A percentile compares a stretch with the other conserved stretches of the same genome.
Conservation (phyloP, 2,113 vertebrate genomes). For the Rhagologus leucostigma region DNA sequence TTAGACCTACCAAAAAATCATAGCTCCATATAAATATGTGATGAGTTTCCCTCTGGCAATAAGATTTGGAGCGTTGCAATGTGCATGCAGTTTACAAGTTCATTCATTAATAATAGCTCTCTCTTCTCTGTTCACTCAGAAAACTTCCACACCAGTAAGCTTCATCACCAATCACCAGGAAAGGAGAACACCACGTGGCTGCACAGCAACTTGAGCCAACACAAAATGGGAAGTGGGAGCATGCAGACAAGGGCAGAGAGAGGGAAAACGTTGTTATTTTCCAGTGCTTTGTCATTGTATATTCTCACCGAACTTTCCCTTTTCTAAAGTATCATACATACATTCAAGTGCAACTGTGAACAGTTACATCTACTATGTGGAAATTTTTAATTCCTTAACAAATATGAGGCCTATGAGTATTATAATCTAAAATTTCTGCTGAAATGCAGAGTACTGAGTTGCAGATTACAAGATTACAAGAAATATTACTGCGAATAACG, state of each 20-base stretch:
- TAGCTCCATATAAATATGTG: not conserved
- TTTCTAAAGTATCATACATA: not conserved
- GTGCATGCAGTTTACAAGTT: not conserved
- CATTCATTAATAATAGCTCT: not conserved
- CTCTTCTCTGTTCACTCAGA: not conserved
- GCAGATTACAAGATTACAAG: not conserved
- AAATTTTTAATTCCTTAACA: not conserved
- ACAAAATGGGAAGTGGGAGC: not conserved
- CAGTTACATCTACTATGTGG: not conserved
- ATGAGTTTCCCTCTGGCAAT: not conserved
- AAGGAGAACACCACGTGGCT: not conserved
- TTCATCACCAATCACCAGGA: not conserved
- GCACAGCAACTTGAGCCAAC: not conserved
- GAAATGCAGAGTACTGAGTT: not conserved
- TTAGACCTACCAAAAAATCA: not conserved
- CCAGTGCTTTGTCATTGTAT: not conserved
- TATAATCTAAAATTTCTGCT: not conserved
- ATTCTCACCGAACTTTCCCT: not conserved
- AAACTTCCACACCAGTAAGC: not conserved
- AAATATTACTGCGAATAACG: not conserved
- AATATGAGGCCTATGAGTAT: not conserved
- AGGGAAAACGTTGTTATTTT: not conserved
- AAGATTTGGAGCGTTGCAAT: not conserved
- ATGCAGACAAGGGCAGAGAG: not conserved
- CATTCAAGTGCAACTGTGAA: not conserved